phyloP scores from a whole-genome alignment of 2,888 invertebrate species.

The Tuberolachnus salignus region DNA sequence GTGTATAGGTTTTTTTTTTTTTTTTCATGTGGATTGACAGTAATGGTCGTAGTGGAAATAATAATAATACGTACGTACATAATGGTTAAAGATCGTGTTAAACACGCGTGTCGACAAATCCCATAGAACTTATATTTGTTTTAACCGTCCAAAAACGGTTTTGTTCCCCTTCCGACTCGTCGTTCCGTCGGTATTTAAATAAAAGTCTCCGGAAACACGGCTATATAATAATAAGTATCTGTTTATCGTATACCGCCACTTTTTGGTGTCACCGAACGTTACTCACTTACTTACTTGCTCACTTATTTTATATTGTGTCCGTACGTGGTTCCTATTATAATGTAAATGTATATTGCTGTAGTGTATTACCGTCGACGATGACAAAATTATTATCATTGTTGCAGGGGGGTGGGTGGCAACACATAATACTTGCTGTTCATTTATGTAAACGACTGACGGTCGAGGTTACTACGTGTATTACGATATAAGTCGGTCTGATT shows the following conservation, averaged over 20 bases:
- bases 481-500: too few relatives aligned
- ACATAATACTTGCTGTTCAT: too few relatives aligned
- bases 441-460: too few relatives aligned
- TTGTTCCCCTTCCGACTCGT: background rate
- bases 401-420: too few relatives aligned
- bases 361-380: background rate
- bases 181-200: too few relatives aligned
- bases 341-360: too few relatives aligned
- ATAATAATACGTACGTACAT: conserved; percentile 10
- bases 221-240: background rate
- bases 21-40: conserved; percentile 30
- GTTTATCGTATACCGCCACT: background rate
- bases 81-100: background rate
- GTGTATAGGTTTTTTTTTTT: background rate
- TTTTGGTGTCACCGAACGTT: background rate
- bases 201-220: background rate
- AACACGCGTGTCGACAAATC: conserved; percentile 40
- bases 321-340: background rate
- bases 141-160: background rate
- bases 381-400: background rate
- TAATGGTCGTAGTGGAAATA: background rate
- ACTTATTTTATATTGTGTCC: background rate
- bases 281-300: too few relatives aligned
- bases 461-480: too few relatives aligned
- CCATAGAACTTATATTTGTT: conserved; percentile 32